Evolutionary conservation across 2,113 vertebrate genomes (phyloP), one percentile per base, ranked within the genome.

Genomic region (Dunckerocampus dactyliophorus): DNA sequence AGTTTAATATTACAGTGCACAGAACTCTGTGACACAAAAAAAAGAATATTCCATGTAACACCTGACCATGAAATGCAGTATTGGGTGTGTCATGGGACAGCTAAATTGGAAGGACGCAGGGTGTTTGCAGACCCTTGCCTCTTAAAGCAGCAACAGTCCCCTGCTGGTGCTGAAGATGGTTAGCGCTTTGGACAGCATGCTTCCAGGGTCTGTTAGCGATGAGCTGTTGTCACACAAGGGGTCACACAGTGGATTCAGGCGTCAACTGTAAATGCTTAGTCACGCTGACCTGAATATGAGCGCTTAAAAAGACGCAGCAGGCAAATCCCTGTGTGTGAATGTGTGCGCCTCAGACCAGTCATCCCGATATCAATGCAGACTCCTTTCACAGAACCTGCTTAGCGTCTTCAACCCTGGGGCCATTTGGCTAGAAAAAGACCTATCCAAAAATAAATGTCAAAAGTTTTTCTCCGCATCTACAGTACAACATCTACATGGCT

Each of bases 161-260:
- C 54, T 51, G 34, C 37, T 8, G 16, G 34, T 45, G 5, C 57
- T 47, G 64, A 67, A 58, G 59, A 63, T 52, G 48, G 43, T 49
- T 17, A 20, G 17, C 42, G 12, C 46, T 50, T 8, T 22, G 48
- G 53, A 58, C 60, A 59, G 49, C 39, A 58, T 19, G 7, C 50
- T 51, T 50, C 34, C 43, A 59, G 34, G 15, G 28, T 68, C n/a
- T 49, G 49, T 50, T 48, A 17, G 59, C 17, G 11, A 20, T 39
- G 43, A 59, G 21, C 54, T 54, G 53, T 8, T 53, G 24, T 42
- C 43, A 53, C 24, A 28, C 5, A 5, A 28, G 17, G 54, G 46
- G 60, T 64, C 61, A 60, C 19, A 16, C 28, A 21, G 48, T 39
- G 46, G 51, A 65, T 60, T 24, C 53, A 63, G 49, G 55, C 65